These are phyloP conservation scores for Proisotoma minuta DNA, from an alignment of 2,888 invertebrate genomes.

Conservation along the genomic window DNA sequence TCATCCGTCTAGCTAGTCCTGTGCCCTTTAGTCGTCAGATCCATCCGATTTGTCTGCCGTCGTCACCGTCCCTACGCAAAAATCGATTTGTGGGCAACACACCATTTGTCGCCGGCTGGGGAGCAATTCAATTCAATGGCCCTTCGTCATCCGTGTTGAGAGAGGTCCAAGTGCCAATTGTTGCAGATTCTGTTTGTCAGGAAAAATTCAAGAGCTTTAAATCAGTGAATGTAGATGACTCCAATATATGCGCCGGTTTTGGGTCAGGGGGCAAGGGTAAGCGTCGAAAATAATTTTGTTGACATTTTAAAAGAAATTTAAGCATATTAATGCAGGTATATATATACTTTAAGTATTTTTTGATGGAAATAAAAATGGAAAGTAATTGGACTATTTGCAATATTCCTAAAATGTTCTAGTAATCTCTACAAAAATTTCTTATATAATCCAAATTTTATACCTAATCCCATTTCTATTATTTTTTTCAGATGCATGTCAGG, in stretches of 20 bases:
- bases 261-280: slow-evolving; percentile 61
- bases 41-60: slow-evolving; percentile 71
- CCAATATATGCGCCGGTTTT: slow-evolving; percentile 66
- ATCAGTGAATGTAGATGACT: slow-evolving; percentile 55
- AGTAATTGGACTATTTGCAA: too few relatives aligned
- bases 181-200: slow-evolving; percentile 60
- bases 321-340: too few relatives aligned
- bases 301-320: too few relatives aligned
- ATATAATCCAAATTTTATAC: too few relatives aligned
- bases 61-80: slow-evolving; percentile 55
- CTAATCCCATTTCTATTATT: too few relatives aligned
- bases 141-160: slow-evolving; percentile 62
- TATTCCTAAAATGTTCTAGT: too few relatives aligned
- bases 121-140: slow-evolving; percentile 65
- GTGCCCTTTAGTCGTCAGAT: slow-evolving; percentile 59
- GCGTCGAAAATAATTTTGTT: too few relatives aligned
- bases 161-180: slow-evolving; percentile 67
- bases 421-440: too few relatives aligned
- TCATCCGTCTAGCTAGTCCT: slow-evolving; percentile 61
- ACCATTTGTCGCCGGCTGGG: slow-evolving; percentile 80
- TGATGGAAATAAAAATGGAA: too few relatives aligned
- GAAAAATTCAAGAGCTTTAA: slow-evolving; percentile 58
- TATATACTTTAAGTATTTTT: too few relatives aligned
- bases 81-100: slow-evolving; percentile 58
- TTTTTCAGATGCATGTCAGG: slow-evolving; percentile 37